Evolutionary conservation across 2,888 invertebrate species (phyloP).

Genomic region (Acrobasis suavella): DNA sequence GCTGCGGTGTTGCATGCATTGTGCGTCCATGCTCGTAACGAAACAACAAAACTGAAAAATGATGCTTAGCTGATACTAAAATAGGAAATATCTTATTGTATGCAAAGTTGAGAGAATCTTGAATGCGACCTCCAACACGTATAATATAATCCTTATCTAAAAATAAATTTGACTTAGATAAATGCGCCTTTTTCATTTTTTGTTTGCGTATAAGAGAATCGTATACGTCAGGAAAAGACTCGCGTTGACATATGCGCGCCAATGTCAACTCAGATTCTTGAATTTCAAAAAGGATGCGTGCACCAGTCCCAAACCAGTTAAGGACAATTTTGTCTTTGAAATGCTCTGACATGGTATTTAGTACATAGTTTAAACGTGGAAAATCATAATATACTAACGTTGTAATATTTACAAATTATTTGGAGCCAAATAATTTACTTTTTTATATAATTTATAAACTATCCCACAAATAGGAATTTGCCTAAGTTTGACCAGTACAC

Average conservation of each 20-base stretch:
- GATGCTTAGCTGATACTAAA: no score
- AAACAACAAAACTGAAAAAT: background rate
- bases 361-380: conserved; percentile 9
- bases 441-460: conserved; percentile 6
- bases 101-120: background rate
- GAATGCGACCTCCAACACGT: no score
- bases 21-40: no score
- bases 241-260: no score
- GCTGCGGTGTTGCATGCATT: no score
- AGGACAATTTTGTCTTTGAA: conserved; percentile 8
- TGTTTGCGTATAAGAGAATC: no score
- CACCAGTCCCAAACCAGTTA: conserved; percentile 8
- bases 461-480: conserved; percentile 13
- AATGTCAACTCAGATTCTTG: no score
- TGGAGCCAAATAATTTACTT: conserved; percentile 3
- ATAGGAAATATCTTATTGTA: no score
- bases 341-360: conserved; percentile 7
- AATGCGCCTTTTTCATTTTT: no score
- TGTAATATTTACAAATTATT: conserved; percentile 7
- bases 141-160: no score
- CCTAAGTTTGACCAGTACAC: conserved; percentile 18
- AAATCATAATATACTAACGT: conserved; percentile 5
- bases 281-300: conserved; percentile 8
- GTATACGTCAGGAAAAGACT: no score
- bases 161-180: no score